Evolutionary conservation across 1,140 invertebrate genomes (phyloP).

Genomic region (Eurosta solidaginis): DNA sequence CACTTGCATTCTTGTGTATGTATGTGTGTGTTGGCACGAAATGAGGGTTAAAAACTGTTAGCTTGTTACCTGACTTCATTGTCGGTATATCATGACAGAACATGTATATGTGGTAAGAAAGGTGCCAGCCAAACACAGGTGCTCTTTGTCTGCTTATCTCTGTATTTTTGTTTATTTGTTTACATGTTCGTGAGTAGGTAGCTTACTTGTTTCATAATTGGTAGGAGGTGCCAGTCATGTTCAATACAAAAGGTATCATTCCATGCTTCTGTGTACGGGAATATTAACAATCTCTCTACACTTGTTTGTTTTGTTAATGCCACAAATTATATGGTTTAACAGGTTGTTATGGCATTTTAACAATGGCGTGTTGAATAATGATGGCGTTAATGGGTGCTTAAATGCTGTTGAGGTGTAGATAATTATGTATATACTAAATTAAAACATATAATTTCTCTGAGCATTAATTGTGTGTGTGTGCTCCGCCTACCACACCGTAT

Average conservation of each 20-base stretch:
- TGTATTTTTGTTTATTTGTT: not conserved
- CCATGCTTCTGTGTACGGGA: not conserved
- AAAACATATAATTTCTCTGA: not conserved
- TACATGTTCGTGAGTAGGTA: not conserved
- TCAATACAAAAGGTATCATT: not conserved
- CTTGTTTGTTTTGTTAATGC: conserved; percentile 7
- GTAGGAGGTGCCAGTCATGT: not conserved
- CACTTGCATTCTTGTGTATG: too few species aligned
- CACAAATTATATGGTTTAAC: conserved; percentile 10
- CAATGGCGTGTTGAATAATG: conserved; percentile 5
- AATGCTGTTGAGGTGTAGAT: not conserved
- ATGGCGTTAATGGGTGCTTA: not conserved
- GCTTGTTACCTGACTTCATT: not conserved
- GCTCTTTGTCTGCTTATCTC: not conserved
- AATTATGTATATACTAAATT: not conserved
- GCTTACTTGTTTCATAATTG: not conserved
- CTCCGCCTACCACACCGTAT: too few species aligned
- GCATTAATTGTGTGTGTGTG: not conserved
- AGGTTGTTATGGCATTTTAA: not conserved
- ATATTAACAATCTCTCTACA: not conserved
- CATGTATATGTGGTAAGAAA: not conserved
- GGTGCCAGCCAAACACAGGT: not conserved
- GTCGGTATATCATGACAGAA: not conserved
- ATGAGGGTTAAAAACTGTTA: conserved; percentile 23
- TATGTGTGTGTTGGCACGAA: not conserved